Percentiles rank a stretch among this genome's conserved stretches.
These are phyloP conservation scores for Euura lappo DNA, from an alignment of 1,140 invertebrate genomes.

Conservation along the genomic window DNA sequence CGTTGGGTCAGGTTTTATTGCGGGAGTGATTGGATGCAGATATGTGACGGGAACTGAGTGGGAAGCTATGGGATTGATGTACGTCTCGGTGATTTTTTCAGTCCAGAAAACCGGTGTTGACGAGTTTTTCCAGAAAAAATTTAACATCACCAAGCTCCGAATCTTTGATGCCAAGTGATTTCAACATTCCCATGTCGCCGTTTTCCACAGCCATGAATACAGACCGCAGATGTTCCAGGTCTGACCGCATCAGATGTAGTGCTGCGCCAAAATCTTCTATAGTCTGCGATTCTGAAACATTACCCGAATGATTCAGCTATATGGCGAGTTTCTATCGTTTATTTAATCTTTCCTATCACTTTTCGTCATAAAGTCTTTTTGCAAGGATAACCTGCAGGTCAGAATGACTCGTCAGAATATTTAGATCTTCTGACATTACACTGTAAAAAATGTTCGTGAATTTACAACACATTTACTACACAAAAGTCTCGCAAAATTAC, in stretches of 20 bases:
- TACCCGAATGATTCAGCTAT: not conserved
- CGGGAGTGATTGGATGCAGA: too few relatives aligned
- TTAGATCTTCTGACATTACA: too few relatives aligned
- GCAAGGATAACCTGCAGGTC: too few relatives aligned
- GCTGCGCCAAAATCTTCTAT: constrained; percentile 92
- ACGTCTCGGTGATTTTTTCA: constrained; percentile 61
- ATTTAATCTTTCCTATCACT: too few relatives aligned
- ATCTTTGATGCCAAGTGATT: constrained; percentile 93
- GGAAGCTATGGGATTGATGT: too few relatives aligned
- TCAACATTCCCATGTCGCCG: constrained; percentile 91
- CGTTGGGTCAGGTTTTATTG: too few relatives aligned
- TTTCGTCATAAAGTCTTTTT: too few relatives aligned
- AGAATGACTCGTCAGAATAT: too few relatives aligned
- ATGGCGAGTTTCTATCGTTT: not conserved
- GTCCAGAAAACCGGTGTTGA: constrained; percentile 96
- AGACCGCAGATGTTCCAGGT: constrained; percentile 89
- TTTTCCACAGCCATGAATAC: constrained; percentile 97
- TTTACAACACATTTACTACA: too few relatives aligned
- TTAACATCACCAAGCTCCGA: constrained; percentile 96
- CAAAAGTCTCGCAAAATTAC: too few relatives aligned
- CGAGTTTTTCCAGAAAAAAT: constrained; percentile 95
- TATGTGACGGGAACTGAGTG: too few relatives aligned
- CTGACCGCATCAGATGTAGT: constrained; percentile 83
- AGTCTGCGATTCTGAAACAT: constrained; percentile 86
- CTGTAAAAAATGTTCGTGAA: too few relatives aligned